Evolutionary conservation across 2,888 invertebrate species (phyloP), one percentile per base, ranked within the genome.

Genomic region (Balanococcus diminutus): DNA sequence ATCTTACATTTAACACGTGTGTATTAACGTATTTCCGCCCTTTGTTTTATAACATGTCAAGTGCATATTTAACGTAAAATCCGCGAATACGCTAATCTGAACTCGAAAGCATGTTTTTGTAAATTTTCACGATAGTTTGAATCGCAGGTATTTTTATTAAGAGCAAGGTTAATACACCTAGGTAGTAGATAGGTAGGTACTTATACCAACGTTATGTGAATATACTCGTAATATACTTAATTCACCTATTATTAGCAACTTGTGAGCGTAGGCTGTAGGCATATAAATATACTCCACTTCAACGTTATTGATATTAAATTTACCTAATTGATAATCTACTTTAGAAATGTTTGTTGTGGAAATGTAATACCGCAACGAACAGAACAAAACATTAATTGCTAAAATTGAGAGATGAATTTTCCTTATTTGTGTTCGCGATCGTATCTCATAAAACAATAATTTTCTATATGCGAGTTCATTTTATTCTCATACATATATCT

Each of bases 1-100:
- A 82, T 42, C 19, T 46, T 82, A 82, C 28, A 46, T 82, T 82
- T 82, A 82, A 82, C 82, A 82, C 39, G 82, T 25, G 42, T 46
- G 82, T 82, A 19, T 42, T 31, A 82, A 82, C 31, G 56, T 82
- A 46, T 46, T 82, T 56, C 82, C 82, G 51, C 31, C 22, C 56
- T 56, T 56, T 56, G 56, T 56, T 56, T 11, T 22, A 56, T 56
- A 56, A 56, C 56, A 56, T 56, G 56, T 56, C 56, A 56, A 56
- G 56, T 56, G 22, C 56, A 22, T 56, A 56, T 56, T 56, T 56
- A 56, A 22, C 56, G 22, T 56, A 8, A 56, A 56, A 56, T 56
- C 22, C 56, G 56, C 56, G 56, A 56, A 56, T 56, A 56, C 56
- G 56, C 19, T 56, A 56, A 56, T 19, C 56, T 22, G 22, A 4